Conservation (phyloP, 2,888 invertebrate genomes). For the Drosophila lacicola region DNA sequence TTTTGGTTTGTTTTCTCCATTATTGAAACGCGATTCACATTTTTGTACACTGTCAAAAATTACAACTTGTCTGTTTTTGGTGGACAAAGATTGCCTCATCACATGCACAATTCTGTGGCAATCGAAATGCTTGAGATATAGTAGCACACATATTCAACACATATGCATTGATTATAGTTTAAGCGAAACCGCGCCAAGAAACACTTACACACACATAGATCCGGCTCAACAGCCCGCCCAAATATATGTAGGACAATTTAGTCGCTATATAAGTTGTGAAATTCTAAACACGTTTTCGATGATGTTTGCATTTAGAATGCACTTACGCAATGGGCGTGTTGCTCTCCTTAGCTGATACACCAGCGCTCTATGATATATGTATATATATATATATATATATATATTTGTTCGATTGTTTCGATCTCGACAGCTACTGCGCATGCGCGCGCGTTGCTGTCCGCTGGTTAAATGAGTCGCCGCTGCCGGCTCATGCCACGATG, state of each 20-base stretch:
- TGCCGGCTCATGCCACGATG: conserved; percentile 53
- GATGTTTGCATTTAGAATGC: conserved; percentile 54
- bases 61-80: neutral
- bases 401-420: neutral
- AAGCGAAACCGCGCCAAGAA: conserved; percentile 17
- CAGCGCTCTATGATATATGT: neutral
- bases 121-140: conserved; percentile 3
- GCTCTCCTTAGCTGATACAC: conserved; percentile 35
- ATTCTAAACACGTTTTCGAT: conserved; percentile 73
- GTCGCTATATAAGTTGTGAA: conserved; percentile 44
- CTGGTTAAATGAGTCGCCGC: conserved; percentile 60
- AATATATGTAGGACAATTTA: conserved; percentile 11
- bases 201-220: conserved; percentile 26
- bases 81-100: neutral
- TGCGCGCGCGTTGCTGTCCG: conserved; percentile 71
- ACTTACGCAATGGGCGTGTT: conserved; percentile 63
- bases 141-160: conserved; percentile 1
- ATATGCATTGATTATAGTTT: conserved; percentile 2
- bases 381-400: neutral
- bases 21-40: neutral
- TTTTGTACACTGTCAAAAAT: neutral
- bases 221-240: conserved; percentile 7
- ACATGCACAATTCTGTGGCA: conserved; percentile 3
- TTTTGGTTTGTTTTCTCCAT: neutral
- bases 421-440: conserved; percentile 53